Evolutionary conservation across 2,113 vertebrate genomes (phyloP).

Genomic region (Heloderma charlesbogerti): DNA sequence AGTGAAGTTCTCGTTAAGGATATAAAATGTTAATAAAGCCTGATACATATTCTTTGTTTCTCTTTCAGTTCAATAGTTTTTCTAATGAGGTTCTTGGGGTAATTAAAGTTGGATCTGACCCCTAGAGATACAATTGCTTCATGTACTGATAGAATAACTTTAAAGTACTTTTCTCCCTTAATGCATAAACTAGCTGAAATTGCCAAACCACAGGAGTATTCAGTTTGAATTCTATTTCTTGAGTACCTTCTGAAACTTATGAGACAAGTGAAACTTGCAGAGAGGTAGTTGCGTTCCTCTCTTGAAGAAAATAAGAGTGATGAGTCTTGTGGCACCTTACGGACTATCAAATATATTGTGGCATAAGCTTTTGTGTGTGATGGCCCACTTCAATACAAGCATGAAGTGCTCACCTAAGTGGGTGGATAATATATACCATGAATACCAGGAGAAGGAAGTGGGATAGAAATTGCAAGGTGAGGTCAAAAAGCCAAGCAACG

Average conservation of each 20-base stretch:
- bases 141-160: not conserved
- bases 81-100: slow-evolving; percentile 7
- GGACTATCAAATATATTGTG: not conserved
- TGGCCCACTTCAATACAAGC: not conserved
- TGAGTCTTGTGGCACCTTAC: not conserved
- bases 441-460: not conserved
- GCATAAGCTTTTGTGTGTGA: not conserved
- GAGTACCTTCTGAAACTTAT: not conserved
- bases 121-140: not conserved
- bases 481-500: no score
- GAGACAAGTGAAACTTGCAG: not conserved
- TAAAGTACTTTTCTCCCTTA: not conserved
- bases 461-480: not conserved
- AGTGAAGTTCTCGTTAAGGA: not conserved
- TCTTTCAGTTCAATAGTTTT: not conserved
- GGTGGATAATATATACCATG: not conserved
- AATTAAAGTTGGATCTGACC: slow-evolving; percentile 8
- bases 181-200: not conserved
- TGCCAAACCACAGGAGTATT: not conserved
- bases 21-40: not conserved
- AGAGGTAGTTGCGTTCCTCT: not conserved
- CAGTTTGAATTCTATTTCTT: not conserved
- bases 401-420: not conserved
- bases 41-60: slow-evolving; percentile 1
- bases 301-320: not conserved